phyloP scores from a whole-genome alignment of 2,797 vertebrate species.

The Capromys pilorides region DNA sequence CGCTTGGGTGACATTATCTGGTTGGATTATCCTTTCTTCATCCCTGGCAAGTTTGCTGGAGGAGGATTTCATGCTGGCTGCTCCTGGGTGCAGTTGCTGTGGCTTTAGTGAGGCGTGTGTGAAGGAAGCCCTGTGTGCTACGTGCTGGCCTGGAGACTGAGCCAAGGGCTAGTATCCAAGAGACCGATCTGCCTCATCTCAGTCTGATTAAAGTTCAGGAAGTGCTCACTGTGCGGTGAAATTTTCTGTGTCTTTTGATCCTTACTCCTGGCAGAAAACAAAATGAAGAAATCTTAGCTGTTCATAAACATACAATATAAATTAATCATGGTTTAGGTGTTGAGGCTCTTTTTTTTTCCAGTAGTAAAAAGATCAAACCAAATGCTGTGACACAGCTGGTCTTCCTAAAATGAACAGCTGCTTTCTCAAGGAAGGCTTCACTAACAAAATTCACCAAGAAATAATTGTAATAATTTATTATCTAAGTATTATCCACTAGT shows the following conservation, averaged over 20 bases:
- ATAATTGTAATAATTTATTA: conserved; percentile 38
- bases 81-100: not conserved
- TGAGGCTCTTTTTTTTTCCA: not conserved
- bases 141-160: conserved; percentile 26
- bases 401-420: conserved; percentile 65
- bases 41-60: conserved; percentile 51
- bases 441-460: conserved; percentile 28
- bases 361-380: conserved; percentile 67
- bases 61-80: conserved; percentile 28
- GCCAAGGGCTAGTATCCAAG: conserved; percentile 66
- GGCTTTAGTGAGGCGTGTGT: not conserved
- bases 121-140: conserved; percentile 17
- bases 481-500: not conserved
- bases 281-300: conserved; percentile 51
- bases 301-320: conserved; percentile 62
- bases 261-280: conserved; percentile 53
- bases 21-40: conserved; percentile 41
- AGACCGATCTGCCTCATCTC: conserved; percentile 65
- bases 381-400: conserved; percentile 50
- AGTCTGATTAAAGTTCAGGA: conserved; percentile 64
- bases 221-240: conserved; percentile 60
- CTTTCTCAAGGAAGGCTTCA: conserved; percentile 25
- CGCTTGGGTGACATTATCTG: not conserved
- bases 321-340: conserved; percentile 64
- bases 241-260: conserved; percentile 59